Evolutionary conservation across 2,888 invertebrate species (phyloP), one percentile per base, ranked within the genome.

Genomic region (Chrysina gloriosa): DNA sequence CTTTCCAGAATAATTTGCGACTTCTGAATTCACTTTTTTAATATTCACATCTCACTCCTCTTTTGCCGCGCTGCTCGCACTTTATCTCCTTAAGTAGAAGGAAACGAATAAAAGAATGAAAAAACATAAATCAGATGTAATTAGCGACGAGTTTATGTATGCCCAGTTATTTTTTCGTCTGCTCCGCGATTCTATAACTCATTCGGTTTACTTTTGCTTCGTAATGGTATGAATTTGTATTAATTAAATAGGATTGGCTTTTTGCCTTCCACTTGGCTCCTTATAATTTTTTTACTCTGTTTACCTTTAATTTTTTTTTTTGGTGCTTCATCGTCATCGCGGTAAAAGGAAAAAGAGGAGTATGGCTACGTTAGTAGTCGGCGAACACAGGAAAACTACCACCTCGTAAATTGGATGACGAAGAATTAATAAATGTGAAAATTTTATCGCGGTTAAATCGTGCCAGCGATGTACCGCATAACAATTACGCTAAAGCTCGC

Each of bases 181-280:
- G 11, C 36, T 34, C 21, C 34, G 36, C 16, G 21, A 36, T 36
- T 23, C 42, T 39, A 58, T 58, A 58, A 58, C 27, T 58, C 58
- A 58, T 58, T 42, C 42, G 39, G 27, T 42, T 58, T 58, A 42
- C 58, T 39, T 27, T 21, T 58, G 11, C 42, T 27, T 11, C 25
- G 58, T 58, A 58, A 58, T 58, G 58, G 58, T 58, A 58, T 58
- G 58, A 58, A 58, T 58, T 58, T 58, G 27, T 58, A 58, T 58
- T 58, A 58, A 58, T 58, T 58, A 58, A 58, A 58, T 16, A 42
- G 58, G 25, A 58, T 58, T 25, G 58, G 42, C 42, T 58, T 58
- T 58, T 58, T 58, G n/a, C 23, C 58, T 42, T 58, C 27, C 27
- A 25, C 58, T 58, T 58, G 11, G 29, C 16, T 42, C 34, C 42